Evolutionary conservation across 1,140 invertebrate genomes (phyloP), one percentile per base, ranked within the genome.

Genomic region (Cyrtorhinus lividipennis): DNA sequence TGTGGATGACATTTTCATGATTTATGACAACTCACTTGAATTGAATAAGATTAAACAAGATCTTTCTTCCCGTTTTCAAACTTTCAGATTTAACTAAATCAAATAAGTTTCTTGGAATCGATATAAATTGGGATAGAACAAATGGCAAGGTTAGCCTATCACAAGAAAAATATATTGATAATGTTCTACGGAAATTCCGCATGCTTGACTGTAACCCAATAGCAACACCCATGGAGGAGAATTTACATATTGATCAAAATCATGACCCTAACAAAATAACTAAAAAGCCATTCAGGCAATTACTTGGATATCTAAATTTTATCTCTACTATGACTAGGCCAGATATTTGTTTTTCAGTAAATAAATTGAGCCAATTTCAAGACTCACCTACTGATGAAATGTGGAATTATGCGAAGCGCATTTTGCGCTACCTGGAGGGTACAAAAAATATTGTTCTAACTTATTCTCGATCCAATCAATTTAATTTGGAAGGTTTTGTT

Each of bases 1-100:
- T 71, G 72, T 73, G 1, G 71, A 72, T 68, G 72, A 74, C 69
- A 67, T 71, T 45, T 68, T 74, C 56, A 61, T 72, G 45, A 70
- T 69, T 66, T 71, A 66, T 15, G 72, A 71, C 64, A 64, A 68
- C 0, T 1, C 23, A n/a, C n/a, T 44, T 44, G 38, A 44, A 44
- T 44, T 44, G 8, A 44, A 44, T 10, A 8, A 44, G 0, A 1
- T 23, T 12, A 15, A 38, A 2, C 12, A 69, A 44, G 22, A 20
- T 26, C 44, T 63, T 56, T 65, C 59, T 1, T 62, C 63, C 57
- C 62, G 62, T n/a, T 56, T 64, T 69, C 56, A 73, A 67, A 62
- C 27, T 25, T 38, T 30, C 62, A 20, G 26, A 38, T 45, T 22
- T 62, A 12, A 26, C 15, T 2, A 22, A 62, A 3, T 12, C 24